phyloP scores from a whole-genome alignment of 1,140 invertebrate species.

The Galleria mellonella region DNA sequence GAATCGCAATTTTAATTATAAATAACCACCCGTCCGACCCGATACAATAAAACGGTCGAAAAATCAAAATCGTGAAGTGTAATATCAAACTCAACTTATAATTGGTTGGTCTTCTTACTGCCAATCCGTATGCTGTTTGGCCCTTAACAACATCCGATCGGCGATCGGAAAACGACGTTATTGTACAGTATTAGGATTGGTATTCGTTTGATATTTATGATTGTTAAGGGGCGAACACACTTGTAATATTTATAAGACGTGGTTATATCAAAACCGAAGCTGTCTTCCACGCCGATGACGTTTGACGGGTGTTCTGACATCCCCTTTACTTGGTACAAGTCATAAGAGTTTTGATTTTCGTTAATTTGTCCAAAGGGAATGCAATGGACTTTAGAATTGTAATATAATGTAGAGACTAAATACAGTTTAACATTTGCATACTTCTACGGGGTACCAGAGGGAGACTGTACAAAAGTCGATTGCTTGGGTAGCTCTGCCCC shows the following conservation, averaged over 20 bases:
- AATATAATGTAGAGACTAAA: too few relatives aligned
- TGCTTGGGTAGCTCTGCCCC: too few relatives aligned
- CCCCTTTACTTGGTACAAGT: conserved; percentile 45
- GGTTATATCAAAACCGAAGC: conserved; percentile 62
- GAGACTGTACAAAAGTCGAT: too few relatives aligned
- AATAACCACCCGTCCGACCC: conserved; percentile 55
- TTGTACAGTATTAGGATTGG: conserved; percentile 12
- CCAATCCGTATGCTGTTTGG: conserved; percentile 18
- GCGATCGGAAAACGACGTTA: conserved; percentile 15
- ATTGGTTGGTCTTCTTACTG: conserved; percentile 46
- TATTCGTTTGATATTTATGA: conserved; percentile 13
- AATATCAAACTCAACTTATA: conserved; percentile 67
- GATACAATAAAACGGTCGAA: conserved; percentile 63
- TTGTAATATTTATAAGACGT: conserved; percentile 67
- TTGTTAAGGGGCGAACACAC: conserved; percentile 33
- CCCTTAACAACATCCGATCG: conserved; percentile 17
- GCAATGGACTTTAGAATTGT: too few relatives aligned
- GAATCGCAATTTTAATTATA: conserved; percentile 70
- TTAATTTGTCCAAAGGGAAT: too few relatives aligned
- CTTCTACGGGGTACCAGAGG: too few relatives aligned
- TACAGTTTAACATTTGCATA: too few relatives aligned
- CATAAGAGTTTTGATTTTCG: neutral
- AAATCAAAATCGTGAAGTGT: conserved; percentile 66
- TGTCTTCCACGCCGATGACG: conserved; percentile 67
- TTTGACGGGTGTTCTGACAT: conserved; percentile 69